Evolutionary conservation across 1,140 invertebrate genomes (phyloP).

Genomic region (Drosophila jambulina): DNA sequence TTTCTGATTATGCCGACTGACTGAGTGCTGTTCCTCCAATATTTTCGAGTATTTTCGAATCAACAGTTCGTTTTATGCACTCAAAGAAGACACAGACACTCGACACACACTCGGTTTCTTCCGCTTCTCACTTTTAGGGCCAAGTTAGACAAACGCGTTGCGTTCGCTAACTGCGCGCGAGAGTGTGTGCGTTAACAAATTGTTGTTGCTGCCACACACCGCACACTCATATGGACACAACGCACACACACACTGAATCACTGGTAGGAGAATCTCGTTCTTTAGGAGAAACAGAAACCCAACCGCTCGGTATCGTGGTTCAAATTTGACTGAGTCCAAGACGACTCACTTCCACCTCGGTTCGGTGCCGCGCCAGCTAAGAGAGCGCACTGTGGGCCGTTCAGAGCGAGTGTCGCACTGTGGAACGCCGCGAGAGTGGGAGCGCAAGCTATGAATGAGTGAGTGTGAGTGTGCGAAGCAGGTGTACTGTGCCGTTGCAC

Average conservation of each 20-base stretch:
- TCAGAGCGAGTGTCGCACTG: neutral
- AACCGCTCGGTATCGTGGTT: conserved; percentile 84
- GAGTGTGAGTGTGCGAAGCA: conserved; percentile 34
- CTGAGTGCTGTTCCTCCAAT: conserved; percentile 26
- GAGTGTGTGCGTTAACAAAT: conserved; percentile 66
- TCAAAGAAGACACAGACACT: conserved; percentile 20
- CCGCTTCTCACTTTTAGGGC: conserved; percentile 57
- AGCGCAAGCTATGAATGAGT: neutral
- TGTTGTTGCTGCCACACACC: conserved; percentile 60
- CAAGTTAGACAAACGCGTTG: conserved; percentile 59
- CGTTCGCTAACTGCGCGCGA: conserved; percentile 45
- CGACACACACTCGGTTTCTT: conserved; percentile 26
- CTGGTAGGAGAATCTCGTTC: conserved; percentile 35
- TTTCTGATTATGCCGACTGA: conserved; percentile 13
- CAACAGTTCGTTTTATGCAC: conserved; percentile 37
- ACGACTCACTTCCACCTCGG: conserved; percentile 35
- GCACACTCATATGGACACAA: conserved; percentile 34
- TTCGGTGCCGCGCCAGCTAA: conserved; percentile 20
- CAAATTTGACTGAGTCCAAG: conserved; percentile 77
- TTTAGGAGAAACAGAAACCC: conserved; percentile 61
- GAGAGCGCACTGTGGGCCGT: conserved; percentile 12
- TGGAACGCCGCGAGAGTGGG: conserved; percentile 12
- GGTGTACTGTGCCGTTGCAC: conserved; percentile 22
- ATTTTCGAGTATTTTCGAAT: conserved; percentile 17
- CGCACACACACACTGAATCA: conserved; percentile 38